Evolutionary conservation across 2,113 vertebrate genomes (phyloP).

Genomic region (Nanger granti): DNA sequence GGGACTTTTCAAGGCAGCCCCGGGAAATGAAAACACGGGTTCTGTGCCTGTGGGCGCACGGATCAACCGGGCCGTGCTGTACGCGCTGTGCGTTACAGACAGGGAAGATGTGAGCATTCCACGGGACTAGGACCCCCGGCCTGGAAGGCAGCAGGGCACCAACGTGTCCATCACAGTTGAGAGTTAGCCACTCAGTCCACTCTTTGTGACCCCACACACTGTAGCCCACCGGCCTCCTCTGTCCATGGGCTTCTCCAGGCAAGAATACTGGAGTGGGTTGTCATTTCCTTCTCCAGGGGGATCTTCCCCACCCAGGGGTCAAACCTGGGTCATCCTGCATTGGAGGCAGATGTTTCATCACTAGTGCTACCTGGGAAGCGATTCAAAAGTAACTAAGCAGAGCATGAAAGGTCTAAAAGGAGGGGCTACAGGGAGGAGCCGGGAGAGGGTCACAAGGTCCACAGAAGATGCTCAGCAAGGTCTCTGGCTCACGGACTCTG

Average conservation of each 20-base stretch:
- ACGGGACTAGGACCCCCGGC: rapidly evolving
- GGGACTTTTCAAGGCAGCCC: rapidly evolving
- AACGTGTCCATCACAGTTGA: not conserved
- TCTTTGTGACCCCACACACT: not conserved
- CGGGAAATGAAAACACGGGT: not conserved
- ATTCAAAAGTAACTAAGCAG: not conserved
- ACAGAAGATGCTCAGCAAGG: not conserved
- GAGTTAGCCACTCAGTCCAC: not conserved
- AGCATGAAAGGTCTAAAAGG: rapidly evolving
- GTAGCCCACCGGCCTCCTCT: not conserved
- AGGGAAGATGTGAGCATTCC: rapidly evolving
- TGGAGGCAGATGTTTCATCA: not conserved
- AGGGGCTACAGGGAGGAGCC: not conserved
- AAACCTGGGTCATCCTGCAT: not conserved
- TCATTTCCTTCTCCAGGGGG: not conserved
- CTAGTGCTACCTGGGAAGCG: not conserved
- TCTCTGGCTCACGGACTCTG: rapidly evolving
- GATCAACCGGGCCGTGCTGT: rapidly evolving
- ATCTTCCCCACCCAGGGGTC: not conserved
- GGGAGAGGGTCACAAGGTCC: not conserved
- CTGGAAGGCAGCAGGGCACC: too few species aligned
- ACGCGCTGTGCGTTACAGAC: rapidly evolving
- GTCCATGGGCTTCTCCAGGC: not conserved
- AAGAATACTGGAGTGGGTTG: not conserved
- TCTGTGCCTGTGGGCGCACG: rapidly evolving